Evolutionary conservation across 2,888 invertebrate genomes (phyloP).

Genomic region (Clitarchus hookeri): DNA sequence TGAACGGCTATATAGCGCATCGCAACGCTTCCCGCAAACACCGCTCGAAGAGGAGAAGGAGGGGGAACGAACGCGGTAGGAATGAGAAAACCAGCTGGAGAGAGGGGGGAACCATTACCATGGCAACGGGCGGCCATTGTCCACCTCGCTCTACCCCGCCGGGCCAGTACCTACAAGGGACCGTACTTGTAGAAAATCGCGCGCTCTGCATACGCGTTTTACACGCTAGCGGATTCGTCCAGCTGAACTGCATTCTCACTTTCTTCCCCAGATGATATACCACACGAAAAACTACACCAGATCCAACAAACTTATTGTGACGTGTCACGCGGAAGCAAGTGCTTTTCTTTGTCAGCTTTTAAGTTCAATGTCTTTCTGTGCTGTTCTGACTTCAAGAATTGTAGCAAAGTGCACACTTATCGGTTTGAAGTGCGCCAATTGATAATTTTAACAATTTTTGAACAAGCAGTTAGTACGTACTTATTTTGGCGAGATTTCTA

Average conservation of each 20-base stretch:
- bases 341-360: too few relatives aligned
- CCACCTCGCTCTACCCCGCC: constrained; percentile 27
- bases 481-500: too few relatives aligned
- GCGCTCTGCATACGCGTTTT: not conserved
- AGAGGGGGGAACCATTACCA: constrained; percentile 32
- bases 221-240: not conserved
- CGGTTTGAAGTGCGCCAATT: too few relatives aligned
- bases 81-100: not conserved
- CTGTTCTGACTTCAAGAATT: too few relatives aligned
- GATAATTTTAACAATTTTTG: too few relatives aligned
- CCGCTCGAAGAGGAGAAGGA: constrained; percentile 18
- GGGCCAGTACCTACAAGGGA: not conserved
- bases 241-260: not conserved
- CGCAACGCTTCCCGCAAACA: not conserved
- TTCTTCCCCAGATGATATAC: too few relatives aligned
- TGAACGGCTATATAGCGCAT: not conserved
- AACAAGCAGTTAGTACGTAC: too few relatives aligned
- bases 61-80: constrained; percentile 3
- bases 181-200: not conserved
- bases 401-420: too few relatives aligned
- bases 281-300: too few relatives aligned
- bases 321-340: too few relatives aligned
- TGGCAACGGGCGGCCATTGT: constrained; percentile 37
- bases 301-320: too few relatives aligned
- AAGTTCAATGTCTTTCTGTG: too few relatives aligned